Evolutionary conservation across 2,888 invertebrate genomes (phyloP).

Genomic region (Eledona agricola): DNA sequence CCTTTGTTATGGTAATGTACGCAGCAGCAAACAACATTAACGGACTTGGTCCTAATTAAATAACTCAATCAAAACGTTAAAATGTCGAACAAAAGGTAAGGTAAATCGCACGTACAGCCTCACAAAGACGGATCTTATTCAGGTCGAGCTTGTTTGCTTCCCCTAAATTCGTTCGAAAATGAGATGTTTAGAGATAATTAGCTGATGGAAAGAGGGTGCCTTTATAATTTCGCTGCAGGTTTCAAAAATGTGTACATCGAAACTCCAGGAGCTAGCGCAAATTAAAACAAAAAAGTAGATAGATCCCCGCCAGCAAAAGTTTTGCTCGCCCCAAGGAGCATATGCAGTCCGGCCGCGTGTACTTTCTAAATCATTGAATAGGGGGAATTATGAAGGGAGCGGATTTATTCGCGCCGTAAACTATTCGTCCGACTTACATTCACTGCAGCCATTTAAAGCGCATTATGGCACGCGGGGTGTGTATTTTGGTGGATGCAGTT

Average conservation of each 20-base stretch:
- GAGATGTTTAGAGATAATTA: conserved; percentile 28
- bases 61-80: conserved; percentile 25
- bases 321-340: conserved; percentile 20
- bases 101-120: conserved; percentile 3
- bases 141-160: conserved; percentile 21
- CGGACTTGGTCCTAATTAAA: conserved; percentile 16
- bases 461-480: conserved; percentile 13
- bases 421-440: conserved; percentile 25
- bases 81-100: conserved; percentile 14
- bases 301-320: conserved; percentile 8
- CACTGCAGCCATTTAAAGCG: conserved; percentile 22
- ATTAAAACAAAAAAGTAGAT: conserved; percentile 21
- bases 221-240: conserved; percentile 24
- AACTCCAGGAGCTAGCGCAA: conserved; percentile 10
- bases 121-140: conserved; percentile 23
- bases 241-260: no score
- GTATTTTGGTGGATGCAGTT: neutral
- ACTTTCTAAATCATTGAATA: conserved; percentile 36
- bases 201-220: conserved; percentile 27
- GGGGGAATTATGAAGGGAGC: conserved; percentile 23
- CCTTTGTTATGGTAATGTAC: conserved; percentile 21
- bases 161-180: conserved; percentile 17
- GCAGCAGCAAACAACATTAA: conserved; percentile 21
- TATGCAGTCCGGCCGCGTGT: conserved; percentile 30
- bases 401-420: conserved; percentile 33